These are phyloP conservation scores for Mesorhabditis spiculigera DNA, from an alignment of 2,888 invertebrate genomes.

Conservation along the genomic window DNA sequence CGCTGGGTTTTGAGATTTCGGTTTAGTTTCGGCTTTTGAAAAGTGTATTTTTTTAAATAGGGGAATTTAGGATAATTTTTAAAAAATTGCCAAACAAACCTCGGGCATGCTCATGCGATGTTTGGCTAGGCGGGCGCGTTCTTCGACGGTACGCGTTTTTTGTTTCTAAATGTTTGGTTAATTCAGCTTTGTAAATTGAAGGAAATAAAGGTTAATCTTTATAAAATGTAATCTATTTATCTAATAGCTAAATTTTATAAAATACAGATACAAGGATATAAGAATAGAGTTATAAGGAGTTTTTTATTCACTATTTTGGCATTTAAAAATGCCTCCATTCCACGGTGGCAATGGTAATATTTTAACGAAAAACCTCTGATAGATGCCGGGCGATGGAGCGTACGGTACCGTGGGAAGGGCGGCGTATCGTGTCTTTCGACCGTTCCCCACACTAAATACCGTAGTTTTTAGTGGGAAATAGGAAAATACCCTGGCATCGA, in stretches of 20 bases:
- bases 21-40: too few species aligned
- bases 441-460: neutral
- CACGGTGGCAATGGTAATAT: too few species aligned
- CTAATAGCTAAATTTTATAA: too few species aligned
- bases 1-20: too few species aligned
- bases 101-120: constrained; percentile 3
- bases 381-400: neutral
- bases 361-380: neutral
- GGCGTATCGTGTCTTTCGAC: constrained; percentile 1
- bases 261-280: too few species aligned
- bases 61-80: too few species aligned
- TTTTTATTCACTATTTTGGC: neutral
- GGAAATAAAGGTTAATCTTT: too few species aligned
- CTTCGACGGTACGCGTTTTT: neutral
- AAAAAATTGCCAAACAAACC: neutral
- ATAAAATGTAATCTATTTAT: too few species aligned
- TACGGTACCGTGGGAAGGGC: neutral
- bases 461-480: neutral
- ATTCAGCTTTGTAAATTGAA: too few species aligned
- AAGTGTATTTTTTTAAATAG: too few species aligned
- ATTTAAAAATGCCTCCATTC: neutral
- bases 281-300: neutral
- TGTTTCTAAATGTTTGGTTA: neutral
- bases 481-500: neutral
- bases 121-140: neutral